Base-by-base conservation (phyloP, 2,113 vertebrate genomes). In the Butorides virescens region DNA sequence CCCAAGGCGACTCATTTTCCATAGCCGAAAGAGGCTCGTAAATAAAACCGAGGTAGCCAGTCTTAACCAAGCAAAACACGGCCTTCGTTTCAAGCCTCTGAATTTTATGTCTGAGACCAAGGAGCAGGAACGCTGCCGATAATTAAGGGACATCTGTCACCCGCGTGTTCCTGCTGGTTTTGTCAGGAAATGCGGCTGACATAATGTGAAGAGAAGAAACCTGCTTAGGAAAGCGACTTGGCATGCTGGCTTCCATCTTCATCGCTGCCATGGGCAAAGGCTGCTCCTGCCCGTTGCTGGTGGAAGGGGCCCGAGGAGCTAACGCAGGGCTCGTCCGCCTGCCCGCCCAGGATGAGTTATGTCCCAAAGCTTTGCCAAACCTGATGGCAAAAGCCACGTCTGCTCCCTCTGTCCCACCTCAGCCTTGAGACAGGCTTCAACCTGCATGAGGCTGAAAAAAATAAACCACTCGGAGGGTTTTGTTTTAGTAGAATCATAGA, bases 111-210 rank as follows among this genome's bases (percentile, higher is more conserved):
- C 47, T 53, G 86, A 77, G 88, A 72, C 52, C 61, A 5, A 82
- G 95, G 92, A 93, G 94, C 4, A 2, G 90, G 63, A 91, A 11
- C 0, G 6, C 68, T 95, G 93, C 91, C 0, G 30, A n/a, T 76
- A 58, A 93, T 95, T 39, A 87, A 34, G 92, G 96, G 97, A 95
- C 96, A 97, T 97, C 96, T 97, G 96, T 95, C 97, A 92, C 93
- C 86, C 49, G 7, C 4, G 15, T 5, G 47, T 3, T 93, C 96
- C 96, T 12, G 96, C 96, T 97, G 95, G 44, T 86, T 36, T 47
- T n/a, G 95, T 89, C 96, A 97, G 97, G 96, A 96, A 96, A 89
- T 50, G 92, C 63, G 25, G 81, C 95, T 97, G 95, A 95, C 80
- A 92, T 65, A 49, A 96, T 79, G 95, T 12, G 47, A 92, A 36